A percentile compares a stretch with the other conserved stretches of the same genome.
Evolutionary conservation across 2,797 vertebrate species (phyloP).

Genomic region (Diplodus sargus): DNA sequence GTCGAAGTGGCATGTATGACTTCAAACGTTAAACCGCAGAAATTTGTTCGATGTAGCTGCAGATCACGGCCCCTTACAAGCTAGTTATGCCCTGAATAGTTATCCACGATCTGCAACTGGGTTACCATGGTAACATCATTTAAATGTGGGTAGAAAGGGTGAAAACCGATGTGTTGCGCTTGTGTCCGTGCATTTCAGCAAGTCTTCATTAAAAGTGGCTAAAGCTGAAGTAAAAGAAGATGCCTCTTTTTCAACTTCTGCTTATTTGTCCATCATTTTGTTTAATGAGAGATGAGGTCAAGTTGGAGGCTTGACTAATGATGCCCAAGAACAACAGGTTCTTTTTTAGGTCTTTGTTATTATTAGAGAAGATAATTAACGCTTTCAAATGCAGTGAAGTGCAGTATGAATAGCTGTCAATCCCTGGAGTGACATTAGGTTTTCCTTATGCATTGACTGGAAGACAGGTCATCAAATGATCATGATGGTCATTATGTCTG

Average conservation of each 20-base stretch:
- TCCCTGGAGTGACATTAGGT: conserved; percentile 6
- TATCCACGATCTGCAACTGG: background rate
- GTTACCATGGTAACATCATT: conserved; percentile 19
- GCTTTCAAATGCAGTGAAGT: conserved; percentile 35
- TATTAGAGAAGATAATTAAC: conserved; percentile 28
- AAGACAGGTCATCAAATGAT: background rate
- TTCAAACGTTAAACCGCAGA: background rate
- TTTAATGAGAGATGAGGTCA: conserved; percentile 20
- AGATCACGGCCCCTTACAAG: background rate
- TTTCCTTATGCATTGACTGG: background rate
- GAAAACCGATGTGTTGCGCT: background rate
- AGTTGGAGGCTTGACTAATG: conserved; percentile 20
- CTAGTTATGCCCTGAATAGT: background rate
- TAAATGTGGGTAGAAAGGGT: background rate
- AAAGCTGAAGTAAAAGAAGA: background rate
- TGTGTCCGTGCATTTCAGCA: background rate
- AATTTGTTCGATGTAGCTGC: background rate
- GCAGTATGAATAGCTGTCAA: conserved; percentile 24
- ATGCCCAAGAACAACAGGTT: conserved; percentile 24
- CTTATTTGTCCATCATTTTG: conserved; percentile 27
- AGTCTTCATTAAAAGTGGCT: background rate
- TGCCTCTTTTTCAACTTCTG: background rate
- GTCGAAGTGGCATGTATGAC: background rate
- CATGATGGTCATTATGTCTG: background rate
- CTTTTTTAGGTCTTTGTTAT: conserved; percentile 29